A percentile compares a stretch with the other conserved stretches of the same genome.
Evolutionary conservation across 2,888 invertebrate genomes (phyloP).

Genomic region (Tetranychus truncatus): DNA sequence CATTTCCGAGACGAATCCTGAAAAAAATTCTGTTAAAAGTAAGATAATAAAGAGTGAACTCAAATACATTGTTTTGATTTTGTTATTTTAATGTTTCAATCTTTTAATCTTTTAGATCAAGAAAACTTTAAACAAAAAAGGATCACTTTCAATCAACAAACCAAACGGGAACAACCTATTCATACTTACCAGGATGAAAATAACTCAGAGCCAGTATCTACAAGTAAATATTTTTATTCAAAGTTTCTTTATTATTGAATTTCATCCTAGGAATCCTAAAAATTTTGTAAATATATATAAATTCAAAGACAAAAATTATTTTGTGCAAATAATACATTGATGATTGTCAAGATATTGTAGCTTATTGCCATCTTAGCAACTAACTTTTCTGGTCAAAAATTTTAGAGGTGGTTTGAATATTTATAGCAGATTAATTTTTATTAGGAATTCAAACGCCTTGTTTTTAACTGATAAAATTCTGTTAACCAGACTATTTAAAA

Average conservation of each 20-base stretch:
- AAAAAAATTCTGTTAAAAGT: constrained; percentile 43
- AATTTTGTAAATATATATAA: too few relatives aligned
- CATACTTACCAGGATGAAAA: background rate
- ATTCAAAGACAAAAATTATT: too few relatives aligned
- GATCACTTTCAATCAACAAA: background rate
- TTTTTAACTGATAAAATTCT: too few relatives aligned
- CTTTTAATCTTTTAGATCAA: background rate
- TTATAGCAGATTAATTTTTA: too few relatives aligned
- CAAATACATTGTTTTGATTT: background rate
- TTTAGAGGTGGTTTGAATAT: too few relatives aligned
- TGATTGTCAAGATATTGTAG: too few relatives aligned
- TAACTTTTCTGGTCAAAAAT: too few relatives aligned
- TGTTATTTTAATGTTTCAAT: background rate
- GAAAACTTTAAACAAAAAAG: background rate
- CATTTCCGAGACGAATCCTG: constrained; percentile 82
- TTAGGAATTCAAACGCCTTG: too few relatives aligned
- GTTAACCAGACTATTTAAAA: too few relatives aligned
- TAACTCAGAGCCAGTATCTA: background rate
- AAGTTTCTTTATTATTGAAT: background rate
- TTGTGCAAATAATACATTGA: too few relatives aligned
- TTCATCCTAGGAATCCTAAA: background rate
- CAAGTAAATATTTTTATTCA: background rate
- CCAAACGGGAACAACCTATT: background rate
- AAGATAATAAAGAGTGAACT: background rate
- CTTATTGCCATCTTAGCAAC: too few relatives aligned